A percentile compares a stretch with the other conserved stretches of the same genome.
These are phyloP conservation scores for Capromys pilorides DNA, from an alignment of 2,797 vertebrate genomes.

Conservation along the genomic window DNA sequence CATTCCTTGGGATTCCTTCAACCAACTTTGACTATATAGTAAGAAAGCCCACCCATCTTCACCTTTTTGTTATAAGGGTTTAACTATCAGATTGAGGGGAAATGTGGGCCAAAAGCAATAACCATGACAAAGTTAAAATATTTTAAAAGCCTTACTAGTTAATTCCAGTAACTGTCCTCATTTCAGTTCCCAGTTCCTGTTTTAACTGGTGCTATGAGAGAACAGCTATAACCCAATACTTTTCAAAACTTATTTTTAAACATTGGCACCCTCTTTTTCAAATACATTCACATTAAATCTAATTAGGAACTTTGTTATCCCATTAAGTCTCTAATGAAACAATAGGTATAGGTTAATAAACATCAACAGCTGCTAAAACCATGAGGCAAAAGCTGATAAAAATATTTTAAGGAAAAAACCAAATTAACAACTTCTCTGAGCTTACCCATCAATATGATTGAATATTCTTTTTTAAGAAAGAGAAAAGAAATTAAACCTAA, in stretches of 20 bases:
- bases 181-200: slow-evolving; percentile 50
- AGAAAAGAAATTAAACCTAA: not conserved
- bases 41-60: not conserved
- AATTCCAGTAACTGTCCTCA: slow-evolving; percentile 12
- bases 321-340: slow-evolving; percentile 53
- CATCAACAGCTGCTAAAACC: slow-evolving; percentile 48
- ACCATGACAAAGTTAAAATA: slow-evolving; percentile 48
- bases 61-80: slow-evolving; percentile 46
- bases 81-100: slow-evolving; percentile 48
- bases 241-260: slow-evolving; percentile 60
- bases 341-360: slow-evolving; percentile 29
- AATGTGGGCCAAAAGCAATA: slow-evolving; percentile 63
- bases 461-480: not conserved
- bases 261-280: slow-evolving; percentile 44
- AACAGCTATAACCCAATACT: slow-evolving; percentile 22
- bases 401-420: slow-evolving; percentile 48
- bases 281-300: slow-evolving; percentile 61
- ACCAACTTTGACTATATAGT: not conserved
- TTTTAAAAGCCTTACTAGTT: slow-evolving; percentile 56
- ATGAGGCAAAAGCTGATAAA: slow-evolving; percentile 44
- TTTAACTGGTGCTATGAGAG: slow-evolving; percentile 9
- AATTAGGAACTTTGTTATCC: slow-evolving; percentile 9
- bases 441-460: not conserved
- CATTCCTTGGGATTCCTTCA: not conserved
- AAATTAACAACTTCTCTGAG: slow-evolving; percentile 31